Percentiles rank a stretch among this genome's conserved stretches.
Evolutionary conservation across 1,140 invertebrate genomes (phyloP).

Genomic region (Drosophila ercepeae): DNA sequence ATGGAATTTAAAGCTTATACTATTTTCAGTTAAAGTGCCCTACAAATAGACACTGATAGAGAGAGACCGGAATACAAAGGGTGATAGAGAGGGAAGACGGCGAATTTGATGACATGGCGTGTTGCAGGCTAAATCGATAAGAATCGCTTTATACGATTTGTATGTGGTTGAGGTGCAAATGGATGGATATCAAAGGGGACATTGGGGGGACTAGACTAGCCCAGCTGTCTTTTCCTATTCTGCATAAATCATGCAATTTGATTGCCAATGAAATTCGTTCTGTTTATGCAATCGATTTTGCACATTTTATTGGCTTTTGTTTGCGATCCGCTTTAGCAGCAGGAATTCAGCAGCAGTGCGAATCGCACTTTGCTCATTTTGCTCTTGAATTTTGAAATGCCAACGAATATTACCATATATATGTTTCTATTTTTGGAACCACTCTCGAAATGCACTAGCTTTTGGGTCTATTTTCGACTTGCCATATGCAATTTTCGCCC

Average conservation of each 20-base stretch:
- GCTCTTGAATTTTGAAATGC: constrained; percentile 16
- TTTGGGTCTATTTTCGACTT: constrained; percentile 19
- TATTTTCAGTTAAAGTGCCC: constrained; percentile 32
- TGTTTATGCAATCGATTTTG: constrained; percentile 71
- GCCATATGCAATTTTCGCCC: constrained; percentile 13
- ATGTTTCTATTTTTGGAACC: constrained; percentile 34
- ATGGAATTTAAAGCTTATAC: constrained; percentile 44
- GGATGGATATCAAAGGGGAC: not conserved
- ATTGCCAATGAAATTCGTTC: constrained; percentile 58
- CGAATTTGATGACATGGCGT: constrained; percentile 50
- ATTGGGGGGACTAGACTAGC: not conserved
- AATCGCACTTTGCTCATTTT: not conserved
- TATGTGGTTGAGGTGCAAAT: constrained; percentile 6
- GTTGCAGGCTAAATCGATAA: constrained; percentile 63
- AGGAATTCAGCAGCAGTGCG: constrained; percentile 22
- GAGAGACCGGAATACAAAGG: not conserved
- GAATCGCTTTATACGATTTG: constrained; percentile 27
- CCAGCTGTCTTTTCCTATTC: constrained; percentile 43
- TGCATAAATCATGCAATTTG: constrained; percentile 71
- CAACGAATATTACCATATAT: constrained; percentile 35
- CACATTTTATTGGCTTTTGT: constrained; percentile 61
- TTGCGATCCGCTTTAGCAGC: constrained; percentile 1
- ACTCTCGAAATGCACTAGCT: constrained; percentile 6
- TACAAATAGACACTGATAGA: constrained; percentile 19
- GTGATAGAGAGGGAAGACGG: constrained; percentile 14